phyloP scores from a whole-genome alignment of 2,888 invertebrate species.

The Oligia strigilis region DNA sequence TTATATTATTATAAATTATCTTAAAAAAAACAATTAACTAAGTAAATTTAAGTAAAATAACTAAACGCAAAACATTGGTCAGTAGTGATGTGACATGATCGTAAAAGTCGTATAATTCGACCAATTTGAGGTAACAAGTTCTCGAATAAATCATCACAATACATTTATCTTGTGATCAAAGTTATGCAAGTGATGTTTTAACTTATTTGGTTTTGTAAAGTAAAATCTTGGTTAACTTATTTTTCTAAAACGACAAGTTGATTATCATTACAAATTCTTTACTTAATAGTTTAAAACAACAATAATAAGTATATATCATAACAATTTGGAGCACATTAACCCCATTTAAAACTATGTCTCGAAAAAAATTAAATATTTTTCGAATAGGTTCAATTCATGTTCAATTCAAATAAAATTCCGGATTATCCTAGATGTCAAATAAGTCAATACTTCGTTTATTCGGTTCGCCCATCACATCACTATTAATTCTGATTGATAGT shows the following conservation, averaged over 20 bases:
- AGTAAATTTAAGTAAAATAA: not conserved
- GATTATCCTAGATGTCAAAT: not conserved
- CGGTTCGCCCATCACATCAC: conserved; percentile 22
- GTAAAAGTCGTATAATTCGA: not conserved
- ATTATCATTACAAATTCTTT: too few relatives aligned
- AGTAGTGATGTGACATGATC: conserved; percentile 11
- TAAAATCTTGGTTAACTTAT: not conserved
- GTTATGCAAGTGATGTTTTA: not conserved
- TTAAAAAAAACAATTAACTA: not conserved
- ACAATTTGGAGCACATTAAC: not conserved
- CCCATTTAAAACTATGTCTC: not conserved
- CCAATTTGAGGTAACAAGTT: not conserved
- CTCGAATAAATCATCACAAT: not conserved
- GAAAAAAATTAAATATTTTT: not conserved
- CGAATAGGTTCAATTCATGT: not conserved
- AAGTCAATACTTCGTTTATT: not conserved
- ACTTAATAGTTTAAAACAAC: not conserved
- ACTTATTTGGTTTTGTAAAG: not conserved
- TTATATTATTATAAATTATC: not conserved
- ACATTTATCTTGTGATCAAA: not conserved
- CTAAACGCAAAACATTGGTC: conserved; percentile 20
- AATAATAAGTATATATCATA: not conserved
- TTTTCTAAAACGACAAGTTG: not conserved
- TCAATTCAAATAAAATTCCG: not conserved
- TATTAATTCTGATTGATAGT: conserved; percentile 37